Conservation (phyloP, 1,140 invertebrate genomes). For the Globodera ellingtonae region DNA sequence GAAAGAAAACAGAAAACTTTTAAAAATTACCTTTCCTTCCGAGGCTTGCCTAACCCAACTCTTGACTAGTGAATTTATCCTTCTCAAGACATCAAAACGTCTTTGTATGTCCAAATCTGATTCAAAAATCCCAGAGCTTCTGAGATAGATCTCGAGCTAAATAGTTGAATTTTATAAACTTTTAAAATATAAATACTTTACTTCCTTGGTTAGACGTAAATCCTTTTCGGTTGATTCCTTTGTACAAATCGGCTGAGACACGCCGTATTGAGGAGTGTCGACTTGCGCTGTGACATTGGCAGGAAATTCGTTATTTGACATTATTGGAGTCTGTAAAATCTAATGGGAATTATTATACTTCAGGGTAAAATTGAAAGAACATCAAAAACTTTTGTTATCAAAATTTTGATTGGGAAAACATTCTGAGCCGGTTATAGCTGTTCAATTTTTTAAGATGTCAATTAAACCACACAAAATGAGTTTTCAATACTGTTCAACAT, state of each 20-base stretch:
- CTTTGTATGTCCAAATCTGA: constrained; percentile 54
- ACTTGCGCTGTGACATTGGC: not conserved
- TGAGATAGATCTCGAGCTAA: constrained; percentile 53
- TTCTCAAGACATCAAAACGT: constrained; percentile 56
- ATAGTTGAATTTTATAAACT: constrained; percentile 2
- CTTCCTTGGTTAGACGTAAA: constrained; percentile 43
- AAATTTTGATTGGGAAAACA: too few relatives aligned
- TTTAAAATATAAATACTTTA: constrained; percentile 27
- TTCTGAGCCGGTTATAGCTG: too few relatives aligned
- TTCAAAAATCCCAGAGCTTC: constrained; percentile 55
- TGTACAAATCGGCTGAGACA: constrained; percentile 58
- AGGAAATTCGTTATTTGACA: not conserved
- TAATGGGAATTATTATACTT: too few relatives aligned
- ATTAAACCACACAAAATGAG: too few relatives aligned
- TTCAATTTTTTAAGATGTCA: too few relatives aligned
- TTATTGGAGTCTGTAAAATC: not conserved
- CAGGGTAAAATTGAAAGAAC: too few relatives aligned
- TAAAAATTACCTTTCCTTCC: constrained; percentile 43
- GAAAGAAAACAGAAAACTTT: not conserved
- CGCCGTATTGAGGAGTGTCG: constrained; percentile 50
- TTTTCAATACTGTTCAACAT: too few relatives aligned
- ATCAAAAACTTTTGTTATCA: too few relatives aligned
- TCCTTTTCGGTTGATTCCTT: constrained; percentile 48
- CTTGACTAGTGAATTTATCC: constrained; percentile 60
- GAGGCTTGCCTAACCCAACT: constrained; percentile 58